Conservation (phyloP, 2,113 vertebrate genomes). For the Callorhinus ursinus region DNA sequence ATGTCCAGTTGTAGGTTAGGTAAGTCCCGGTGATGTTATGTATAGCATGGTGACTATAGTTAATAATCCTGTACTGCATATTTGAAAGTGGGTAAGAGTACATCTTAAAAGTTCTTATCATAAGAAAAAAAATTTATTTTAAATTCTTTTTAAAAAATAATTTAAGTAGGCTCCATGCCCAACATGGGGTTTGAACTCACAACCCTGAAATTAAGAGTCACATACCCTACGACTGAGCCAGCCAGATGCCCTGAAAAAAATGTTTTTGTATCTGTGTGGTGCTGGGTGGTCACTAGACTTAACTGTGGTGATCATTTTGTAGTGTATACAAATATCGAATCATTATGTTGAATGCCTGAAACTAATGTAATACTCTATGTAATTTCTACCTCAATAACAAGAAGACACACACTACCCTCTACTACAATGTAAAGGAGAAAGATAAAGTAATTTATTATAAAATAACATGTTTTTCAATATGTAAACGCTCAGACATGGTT, state of each 20-base stretch:
- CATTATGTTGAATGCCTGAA: background rate
- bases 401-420: background rate
- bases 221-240: background rate
- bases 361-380: background rate
- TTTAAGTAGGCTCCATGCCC: background rate
- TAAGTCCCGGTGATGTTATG: background rate
- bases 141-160: background rate
- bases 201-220: background rate
- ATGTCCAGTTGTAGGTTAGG: background rate
- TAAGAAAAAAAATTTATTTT: background rate
- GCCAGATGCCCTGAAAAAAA: background rate
- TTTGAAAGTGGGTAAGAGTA: background rate
- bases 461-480: background rate
- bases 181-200: background rate
- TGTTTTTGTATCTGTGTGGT: background rate
- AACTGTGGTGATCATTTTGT: background rate
- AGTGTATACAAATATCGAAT: background rate
- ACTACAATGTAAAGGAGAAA: background rate
- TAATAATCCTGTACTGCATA: background rate
- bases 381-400: background rate
- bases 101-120: background rate
- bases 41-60: background rate
- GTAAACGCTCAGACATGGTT: background rate
- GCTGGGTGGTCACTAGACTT: background rate
- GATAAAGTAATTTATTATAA: background rate